These are phyloP conservation scores for Narcine bancroftii DNA, from an alignment of 2,113 vertebrate species.

Conservation along the genomic window DNA sequence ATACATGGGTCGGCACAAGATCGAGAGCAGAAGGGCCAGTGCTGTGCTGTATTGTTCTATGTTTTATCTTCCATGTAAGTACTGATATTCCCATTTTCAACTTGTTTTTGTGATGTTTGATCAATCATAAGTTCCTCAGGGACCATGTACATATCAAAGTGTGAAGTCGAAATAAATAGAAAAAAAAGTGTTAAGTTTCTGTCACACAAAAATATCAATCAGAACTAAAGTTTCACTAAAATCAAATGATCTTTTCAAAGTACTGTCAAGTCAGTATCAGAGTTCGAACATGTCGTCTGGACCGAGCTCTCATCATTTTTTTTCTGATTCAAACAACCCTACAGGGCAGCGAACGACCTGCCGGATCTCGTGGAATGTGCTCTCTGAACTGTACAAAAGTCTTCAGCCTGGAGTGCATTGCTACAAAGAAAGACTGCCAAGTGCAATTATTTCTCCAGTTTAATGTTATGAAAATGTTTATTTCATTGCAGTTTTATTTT, in stretches of 20 bases:
- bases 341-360: constrained; percentile 78
- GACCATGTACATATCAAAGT: not conserved
- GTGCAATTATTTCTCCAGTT: constrained; percentile 75
- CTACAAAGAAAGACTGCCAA: constrained; percentile 93
- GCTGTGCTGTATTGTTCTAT: no score
- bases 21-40: no score
- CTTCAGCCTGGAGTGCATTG: constrained; percentile 68
- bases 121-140: not conserved
- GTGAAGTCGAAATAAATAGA: not conserved
- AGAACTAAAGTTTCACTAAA: not conserved
- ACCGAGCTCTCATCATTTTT: constrained; percentile 53
- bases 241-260: constrained; percentile 28
- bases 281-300: constrained; percentile 51
- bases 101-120: not conserved
- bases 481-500: constrained; percentile 23
- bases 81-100: not conserved
- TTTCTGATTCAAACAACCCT: constrained; percentile 76
- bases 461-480: constrained; percentile 64
- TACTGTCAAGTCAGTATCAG: not conserved
- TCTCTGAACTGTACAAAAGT: constrained; percentile 91
- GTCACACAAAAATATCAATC: not conserved
- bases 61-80: no score
- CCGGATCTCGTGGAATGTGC: constrained; percentile 82
- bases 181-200: not conserved
- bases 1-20: no score